A percentile compares a stretch with the other conserved stretches of the same genome.
Evolutionary conservation across 1,140 invertebrate genomes (phyloP).

Genomic region (Megathymus violae): DNA sequence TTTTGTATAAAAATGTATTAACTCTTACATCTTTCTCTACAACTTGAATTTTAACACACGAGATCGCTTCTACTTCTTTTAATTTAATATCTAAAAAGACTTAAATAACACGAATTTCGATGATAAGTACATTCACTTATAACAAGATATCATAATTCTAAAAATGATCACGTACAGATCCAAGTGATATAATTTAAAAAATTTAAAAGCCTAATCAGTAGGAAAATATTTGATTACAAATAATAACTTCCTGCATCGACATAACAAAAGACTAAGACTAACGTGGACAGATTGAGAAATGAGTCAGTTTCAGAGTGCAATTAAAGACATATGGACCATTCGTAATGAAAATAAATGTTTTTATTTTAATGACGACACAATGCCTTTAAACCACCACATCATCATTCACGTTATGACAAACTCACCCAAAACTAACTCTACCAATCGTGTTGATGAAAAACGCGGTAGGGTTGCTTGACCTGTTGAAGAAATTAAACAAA

Average conservation of each 20-base stretch:
- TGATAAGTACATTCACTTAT: no score
- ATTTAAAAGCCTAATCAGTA: no score
- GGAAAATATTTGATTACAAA: no score
- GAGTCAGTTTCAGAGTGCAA: slow-evolving; percentile 80
- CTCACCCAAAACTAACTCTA: slow-evolving; percentile 89
- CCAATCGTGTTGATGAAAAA: slow-evolving; percentile 88
- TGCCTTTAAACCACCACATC: slow-evolving; percentile 79
- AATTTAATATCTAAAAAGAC: slow-evolving; percentile 13
- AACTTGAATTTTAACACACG: slow-evolving; percentile 4
- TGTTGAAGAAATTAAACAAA: slow-evolving; percentile 87
- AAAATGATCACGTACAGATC: no score
- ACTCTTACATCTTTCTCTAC: no score
- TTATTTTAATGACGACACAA: slow-evolving; percentile 75
- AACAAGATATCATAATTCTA: no score
- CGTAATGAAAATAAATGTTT: slow-evolving; percentile 69
- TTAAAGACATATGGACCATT: slow-evolving; percentile 72
- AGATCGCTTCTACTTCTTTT: background rate
- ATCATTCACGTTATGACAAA: slow-evolving; percentile 83
- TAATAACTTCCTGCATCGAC: slow-evolving; percentile 5
- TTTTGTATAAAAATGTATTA: no score
- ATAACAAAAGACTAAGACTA: slow-evolving; percentile 37
- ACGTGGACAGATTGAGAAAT: slow-evolving; percentile 46
- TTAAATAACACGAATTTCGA: no score
- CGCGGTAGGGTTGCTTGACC: slow-evolving; percentile 87
- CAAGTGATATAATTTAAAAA: no score